Percentiles rank a stretch among this genome's conserved stretches.
Conservation (phyloP, 2,113 vertebrate species). For the Abramis brama region DNA sequence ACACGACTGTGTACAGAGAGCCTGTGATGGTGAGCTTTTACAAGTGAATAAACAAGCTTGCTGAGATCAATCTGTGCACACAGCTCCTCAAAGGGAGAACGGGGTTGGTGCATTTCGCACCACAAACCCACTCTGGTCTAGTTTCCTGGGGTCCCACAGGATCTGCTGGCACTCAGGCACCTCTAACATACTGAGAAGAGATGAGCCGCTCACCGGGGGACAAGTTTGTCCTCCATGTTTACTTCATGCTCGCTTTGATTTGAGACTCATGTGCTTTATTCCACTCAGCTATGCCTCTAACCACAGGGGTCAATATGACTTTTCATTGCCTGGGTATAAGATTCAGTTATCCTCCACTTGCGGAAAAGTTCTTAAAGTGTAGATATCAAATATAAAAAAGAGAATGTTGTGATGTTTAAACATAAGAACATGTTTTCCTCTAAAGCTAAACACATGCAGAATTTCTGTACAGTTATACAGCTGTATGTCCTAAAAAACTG, state of each 20-base stretch:
- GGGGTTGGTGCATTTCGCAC: constrained; percentile 3
- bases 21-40: constrained; percentile 13
- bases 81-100: background rate
- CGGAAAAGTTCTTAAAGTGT: background rate
- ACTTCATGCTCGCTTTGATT: constrained; percentile 16
- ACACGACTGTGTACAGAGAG: constrained; percentile 16
- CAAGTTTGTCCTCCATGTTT: constrained; percentile 60
- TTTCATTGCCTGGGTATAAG: constrained; percentile 3
- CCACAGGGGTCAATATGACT: background rate
- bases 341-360: constrained; percentile 15
- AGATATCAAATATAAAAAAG: background rate
- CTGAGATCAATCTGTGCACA: constrained; percentile 7
- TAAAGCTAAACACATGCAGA: background rate
- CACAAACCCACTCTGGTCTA: background rate
- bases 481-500: background rate
- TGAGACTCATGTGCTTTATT: constrained; percentile 13
- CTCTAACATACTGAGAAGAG: constrained; percentile 32
- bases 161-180: constrained; percentile 3
- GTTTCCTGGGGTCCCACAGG: background rate
- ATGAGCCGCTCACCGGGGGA: constrained; percentile 52
- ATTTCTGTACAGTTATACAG: background rate
- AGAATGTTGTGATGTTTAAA: background rate
- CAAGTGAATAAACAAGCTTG: constrained; percentile 23
- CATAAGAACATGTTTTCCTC: background rate
- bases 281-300: background rate